Conservation (phyloP, 2,888 invertebrate genomes). For the Drosophila barbarae region DNA sequence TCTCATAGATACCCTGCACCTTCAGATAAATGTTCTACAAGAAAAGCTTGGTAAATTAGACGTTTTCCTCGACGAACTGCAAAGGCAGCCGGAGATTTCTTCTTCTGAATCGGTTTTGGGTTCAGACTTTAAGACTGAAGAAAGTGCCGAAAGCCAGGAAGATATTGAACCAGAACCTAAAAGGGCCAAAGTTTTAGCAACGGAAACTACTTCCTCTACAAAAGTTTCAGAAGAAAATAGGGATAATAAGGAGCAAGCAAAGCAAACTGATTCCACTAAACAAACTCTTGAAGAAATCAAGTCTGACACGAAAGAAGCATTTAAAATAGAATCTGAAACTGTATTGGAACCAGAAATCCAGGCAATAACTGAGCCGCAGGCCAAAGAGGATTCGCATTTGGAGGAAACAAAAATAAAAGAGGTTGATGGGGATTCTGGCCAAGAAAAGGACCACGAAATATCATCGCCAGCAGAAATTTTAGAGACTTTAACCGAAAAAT, state of each 20-base stretch:
- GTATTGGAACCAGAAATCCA: background rate
- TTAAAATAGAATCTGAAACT: background rate
- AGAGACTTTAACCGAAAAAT: conserved; percentile 27
- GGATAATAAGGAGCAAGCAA: background rate
- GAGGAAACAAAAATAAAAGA: background rate
- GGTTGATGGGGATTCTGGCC: background rate
- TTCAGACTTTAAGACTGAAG: conserved; percentile 12
- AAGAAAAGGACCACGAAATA: background rate
- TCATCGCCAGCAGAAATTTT: conserved; percentile 6
- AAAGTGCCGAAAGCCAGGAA: conserved; percentile 5
- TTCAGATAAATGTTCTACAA: conserved; percentile 65
- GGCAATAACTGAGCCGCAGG: background rate
- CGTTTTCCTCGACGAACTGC: background rate
- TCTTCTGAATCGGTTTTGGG: conserved; percentile 13
- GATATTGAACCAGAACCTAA: conserved; percentile 20
- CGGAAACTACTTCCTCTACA: background rate
- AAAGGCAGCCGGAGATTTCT: conserved; percentile 33
- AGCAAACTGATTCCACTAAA: conserved; percentile 4
- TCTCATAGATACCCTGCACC: conserved; percentile 66
- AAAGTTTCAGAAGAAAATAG: background rate
- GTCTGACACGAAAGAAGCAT: background rate
- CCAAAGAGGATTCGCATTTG: background rate
- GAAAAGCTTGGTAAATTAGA: conserved; percentile 51
- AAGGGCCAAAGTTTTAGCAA: conserved; percentile 1
- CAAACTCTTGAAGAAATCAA: background rate